Evolutionary conservation across 2,113 vertebrate species (phyloP), one percentile per base, ranked within the genome.

Genomic region (Corythaixoides concolor): DNA sequence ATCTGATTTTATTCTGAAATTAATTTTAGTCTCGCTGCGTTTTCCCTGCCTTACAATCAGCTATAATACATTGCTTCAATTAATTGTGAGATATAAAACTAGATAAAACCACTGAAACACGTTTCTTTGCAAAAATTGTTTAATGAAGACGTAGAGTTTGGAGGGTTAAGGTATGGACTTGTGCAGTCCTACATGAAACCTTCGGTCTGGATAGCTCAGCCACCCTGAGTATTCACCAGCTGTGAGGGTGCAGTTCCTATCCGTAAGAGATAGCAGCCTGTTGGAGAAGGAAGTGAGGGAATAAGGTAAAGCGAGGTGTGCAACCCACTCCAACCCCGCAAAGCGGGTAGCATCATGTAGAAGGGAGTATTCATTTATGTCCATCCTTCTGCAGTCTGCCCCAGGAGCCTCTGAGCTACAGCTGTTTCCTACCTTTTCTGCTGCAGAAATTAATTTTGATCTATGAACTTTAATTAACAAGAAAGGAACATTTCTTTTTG

Each of bases 391-490:
- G 33, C 49, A 49, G 24, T 13, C 45, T 1, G 17, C 77, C 58
- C 50, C 55, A 12, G 67, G 55, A 68, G 72, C 23, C 68, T 73
- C 75, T 85, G 58, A 88, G 24, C 87, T 88, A 7, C 55, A 55
- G 60, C 52, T 63, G 1, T 8, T 82, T 74, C 20, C 7, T 22
- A 32, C 47, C 47, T 77, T 67, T 55, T 16, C 73, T 79, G 37
- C 66, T 72, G 88, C 73, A 96, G 80, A 82, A 89, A 92, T 96
- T 72, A 94, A 85, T 96, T 95, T 90, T 90, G 86, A 95, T 93
- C 92, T 87, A 33, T 90, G 78, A 89, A 81, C 73, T 89, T 96
- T 90, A 95, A 97, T 97, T 95, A 97, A 76, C 66, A 68, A 92
- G 92, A 92, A 92, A 49, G 62, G 94, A 82, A 66, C 77, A 18